Conservation (phyloP, 2,888 invertebrate genomes). For the Dynastes hyllus region DNA sequence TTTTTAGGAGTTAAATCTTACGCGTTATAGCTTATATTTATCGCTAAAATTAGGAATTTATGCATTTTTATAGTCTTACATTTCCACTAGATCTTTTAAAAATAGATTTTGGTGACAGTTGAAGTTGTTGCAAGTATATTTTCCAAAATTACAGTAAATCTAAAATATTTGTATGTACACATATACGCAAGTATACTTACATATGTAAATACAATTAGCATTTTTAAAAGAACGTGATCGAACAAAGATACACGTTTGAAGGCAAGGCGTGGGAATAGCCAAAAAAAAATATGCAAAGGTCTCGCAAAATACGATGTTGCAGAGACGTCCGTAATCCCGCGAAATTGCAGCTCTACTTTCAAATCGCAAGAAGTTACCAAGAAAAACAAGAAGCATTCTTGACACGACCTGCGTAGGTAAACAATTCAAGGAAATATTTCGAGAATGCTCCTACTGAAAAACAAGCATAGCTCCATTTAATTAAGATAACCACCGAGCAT, state of each 20-base stretch:
- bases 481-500: constrained; percentile 30
- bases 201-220: no score
- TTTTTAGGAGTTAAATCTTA: no score
- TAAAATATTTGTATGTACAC: no score
- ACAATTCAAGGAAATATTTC: constrained; percentile 28
- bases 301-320: neutral
- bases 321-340: neutral
- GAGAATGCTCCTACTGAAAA: constrained; percentile 24
- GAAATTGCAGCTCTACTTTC: neutral
- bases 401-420: constrained; percentile 22
- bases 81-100: no score
- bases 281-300: constrained; percentile 4
- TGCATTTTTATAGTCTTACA: no score
- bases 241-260: neutral
- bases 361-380: neutral
- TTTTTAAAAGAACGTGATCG: no score
- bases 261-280: neutral
- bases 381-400: constrained; percentile 8
- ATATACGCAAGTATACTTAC: no score
- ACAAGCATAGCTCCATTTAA: constrained; percentile 28
- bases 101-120: no score
- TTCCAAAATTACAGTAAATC: no score
- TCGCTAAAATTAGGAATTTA: no score
- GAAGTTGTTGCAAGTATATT: no score
- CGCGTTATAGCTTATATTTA: no score